These are phyloP conservation scores for Xiphophorus maculatus DNA, from an alignment of 2,113 vertebrate species.

Conservation along the genomic window DNA sequence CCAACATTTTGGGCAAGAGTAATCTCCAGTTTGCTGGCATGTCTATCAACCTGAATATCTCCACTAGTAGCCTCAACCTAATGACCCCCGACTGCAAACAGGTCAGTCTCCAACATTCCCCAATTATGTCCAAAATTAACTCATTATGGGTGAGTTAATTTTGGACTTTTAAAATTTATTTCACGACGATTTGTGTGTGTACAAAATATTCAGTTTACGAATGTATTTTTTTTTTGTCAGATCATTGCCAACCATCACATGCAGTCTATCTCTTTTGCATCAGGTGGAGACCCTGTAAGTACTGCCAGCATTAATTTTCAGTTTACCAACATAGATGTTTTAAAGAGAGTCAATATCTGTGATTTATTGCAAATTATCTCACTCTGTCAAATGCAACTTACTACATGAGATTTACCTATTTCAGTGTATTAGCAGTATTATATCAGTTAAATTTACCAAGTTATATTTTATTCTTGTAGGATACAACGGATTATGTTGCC, in stretches of 20 bases:
- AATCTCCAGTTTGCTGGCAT: conserved; percentile 98
- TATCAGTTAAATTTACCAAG: conserved; percentile 1
- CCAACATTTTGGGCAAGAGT: conserved; percentile 94
- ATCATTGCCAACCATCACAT: conserved; percentile 99
- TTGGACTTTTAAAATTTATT: not conserved
- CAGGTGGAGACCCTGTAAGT: conserved; percentile 89
- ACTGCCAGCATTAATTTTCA: not conserved
- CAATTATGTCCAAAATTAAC: not conserved
- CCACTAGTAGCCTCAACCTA: conserved; percentile 96
- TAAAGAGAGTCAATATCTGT: not conserved
- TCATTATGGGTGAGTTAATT: not conserved
- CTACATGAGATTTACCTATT: no score
- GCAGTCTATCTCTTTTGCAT: conserved; percentile 99
- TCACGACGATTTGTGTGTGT: not conserved
- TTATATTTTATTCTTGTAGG: conserved; percentile 73
- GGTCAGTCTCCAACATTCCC: conserved; percentile 74
- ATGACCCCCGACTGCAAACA: conserved; percentile 96
- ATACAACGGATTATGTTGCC: conserved; percentile 95
- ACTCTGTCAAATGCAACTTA: no score
- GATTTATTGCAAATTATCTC: not conserved
- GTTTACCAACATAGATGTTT: not conserved
- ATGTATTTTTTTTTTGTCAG: conserved; percentile 71
- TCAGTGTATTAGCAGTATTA: not conserved
- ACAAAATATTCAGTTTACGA: not conserved
- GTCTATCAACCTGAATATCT: conserved; percentile 96